Percentiles rank a stretch among this genome's conserved stretches.
Evolutionary conservation across 1,140 invertebrate species (phyloP).

Genomic region (Lordiphosa stackelbergi): DNA sequence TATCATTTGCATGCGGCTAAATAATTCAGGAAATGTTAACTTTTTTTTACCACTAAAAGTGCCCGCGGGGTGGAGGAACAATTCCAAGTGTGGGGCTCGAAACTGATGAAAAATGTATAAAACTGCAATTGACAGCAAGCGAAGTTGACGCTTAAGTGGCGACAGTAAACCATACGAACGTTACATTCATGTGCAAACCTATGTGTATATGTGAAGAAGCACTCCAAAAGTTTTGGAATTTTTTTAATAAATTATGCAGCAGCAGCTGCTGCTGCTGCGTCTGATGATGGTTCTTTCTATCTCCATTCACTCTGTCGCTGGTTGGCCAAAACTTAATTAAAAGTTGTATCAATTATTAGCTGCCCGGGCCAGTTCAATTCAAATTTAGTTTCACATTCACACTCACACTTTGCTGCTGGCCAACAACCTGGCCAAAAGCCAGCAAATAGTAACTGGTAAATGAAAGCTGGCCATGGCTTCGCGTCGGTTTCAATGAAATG

Average conservation of each 20-base stretch:
- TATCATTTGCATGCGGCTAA: slow-evolving; percentile 46
- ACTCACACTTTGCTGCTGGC: slow-evolving; percentile 13
- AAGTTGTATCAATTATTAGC: slow-evolving; percentile 47
- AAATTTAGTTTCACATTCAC: slow-evolving; percentile 20
- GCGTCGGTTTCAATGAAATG: slow-evolving; percentile 71
- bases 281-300: not conserved
- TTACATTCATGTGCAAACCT: not conserved
- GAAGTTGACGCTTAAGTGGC: slow-evolving; percentile 11
- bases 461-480: slow-evolving; percentile 27
- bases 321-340: slow-evolving; percentile 44
- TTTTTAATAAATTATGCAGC: slow-evolving; percentile 14
- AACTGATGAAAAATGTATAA: slow-evolving; percentile 39
- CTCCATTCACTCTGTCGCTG: not conserved
- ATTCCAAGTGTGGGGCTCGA: not conserved
- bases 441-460: not conserved
- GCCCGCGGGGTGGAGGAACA: slow-evolving; percentile 12
- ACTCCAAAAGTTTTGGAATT: slow-evolving; percentile 21
- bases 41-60: slow-evolving; percentile 12
- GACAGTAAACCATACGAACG: slow-evolving; percentile 9
- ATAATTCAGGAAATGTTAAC: slow-evolving; percentile 53
- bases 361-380: slow-evolving; percentile 20
- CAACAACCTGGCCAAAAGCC: slow-evolving; percentile 19
- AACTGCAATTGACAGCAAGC: slow-evolving; percentile 22
- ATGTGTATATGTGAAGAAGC: not conserved
- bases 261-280: not conserved